phyloP scores from a whole-genome alignment of 2,888 invertebrate species.

The Melolontha melolontha region DNA sequence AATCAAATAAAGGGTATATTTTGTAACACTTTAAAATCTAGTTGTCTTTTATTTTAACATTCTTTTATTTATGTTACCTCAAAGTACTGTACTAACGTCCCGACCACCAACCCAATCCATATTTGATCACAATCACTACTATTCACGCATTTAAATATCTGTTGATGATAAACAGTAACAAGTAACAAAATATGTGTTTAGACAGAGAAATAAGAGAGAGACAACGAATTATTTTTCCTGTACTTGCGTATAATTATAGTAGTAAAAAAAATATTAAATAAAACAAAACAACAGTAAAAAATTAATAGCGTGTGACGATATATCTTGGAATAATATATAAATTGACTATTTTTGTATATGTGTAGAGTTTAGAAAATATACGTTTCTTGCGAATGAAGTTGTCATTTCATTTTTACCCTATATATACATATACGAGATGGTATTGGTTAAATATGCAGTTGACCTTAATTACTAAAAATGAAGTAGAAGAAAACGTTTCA shows the following conservation, averaged over 20 bases:
- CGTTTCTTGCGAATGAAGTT: conserved; percentile 38
- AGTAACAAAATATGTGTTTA: too few species aligned
- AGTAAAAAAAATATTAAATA: neutral
- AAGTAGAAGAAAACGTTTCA: too few species aligned
- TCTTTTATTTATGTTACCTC: conserved; percentile 1
- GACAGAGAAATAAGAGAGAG: conserved; percentile 20
- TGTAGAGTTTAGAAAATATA: conserved; percentile 43
- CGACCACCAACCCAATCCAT: too few species aligned
- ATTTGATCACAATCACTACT: too few species aligned
- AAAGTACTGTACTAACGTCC: neutral
- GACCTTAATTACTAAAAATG: too few species aligned
- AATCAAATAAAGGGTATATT: conserved; percentile 41
- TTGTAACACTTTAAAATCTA: conserved; percentile 37
- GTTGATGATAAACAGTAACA: too few species aligned
- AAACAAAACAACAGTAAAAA: conserved; percentile 15
- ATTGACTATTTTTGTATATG: conserved; percentile 46
- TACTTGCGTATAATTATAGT: conserved; percentile 17
- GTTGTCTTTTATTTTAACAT: conserved; percentile 42
- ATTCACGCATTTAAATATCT: too few species aligned
- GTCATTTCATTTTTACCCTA: conserved; percentile 11
- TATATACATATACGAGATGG: neutral
- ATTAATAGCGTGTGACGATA: conserved; percentile 32
- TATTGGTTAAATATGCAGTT: too few species aligned
- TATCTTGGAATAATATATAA: conserved; percentile 37
- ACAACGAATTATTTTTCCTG: conserved; percentile 38